phyloP scores from a whole-genome alignment of 2,113 vertebrate species.

The Willisornis vidua region DNA sequence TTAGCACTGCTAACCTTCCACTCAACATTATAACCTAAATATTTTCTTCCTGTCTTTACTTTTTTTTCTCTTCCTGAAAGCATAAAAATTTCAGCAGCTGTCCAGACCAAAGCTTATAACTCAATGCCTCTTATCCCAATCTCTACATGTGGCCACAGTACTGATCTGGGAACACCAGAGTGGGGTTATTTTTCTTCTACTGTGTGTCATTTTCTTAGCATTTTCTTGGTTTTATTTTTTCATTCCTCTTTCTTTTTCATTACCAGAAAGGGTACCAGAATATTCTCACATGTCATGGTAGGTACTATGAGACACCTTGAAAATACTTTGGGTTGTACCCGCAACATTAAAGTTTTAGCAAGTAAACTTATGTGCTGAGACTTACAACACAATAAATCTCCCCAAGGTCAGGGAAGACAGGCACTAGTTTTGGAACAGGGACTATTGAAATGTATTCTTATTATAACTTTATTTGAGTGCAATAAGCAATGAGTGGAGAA shows the following conservation, averaged over 20 bases:
- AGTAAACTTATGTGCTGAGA: conserved; percentile 25
- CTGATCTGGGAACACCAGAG: background rate
- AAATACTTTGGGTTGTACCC: conserved; percentile 26
- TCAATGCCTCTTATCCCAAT: background rate
- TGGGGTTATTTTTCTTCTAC: background rate
- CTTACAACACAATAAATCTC: conserved; percentile 62
- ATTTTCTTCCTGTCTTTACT: background rate
- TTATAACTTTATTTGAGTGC: conserved; percentile 75
- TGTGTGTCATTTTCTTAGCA: background rate
- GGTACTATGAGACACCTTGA: background rate
- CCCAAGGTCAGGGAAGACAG: conserved; percentile 67
- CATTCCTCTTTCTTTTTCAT: background rate
- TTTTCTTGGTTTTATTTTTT: background rate
- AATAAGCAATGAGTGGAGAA: conserved; percentile 63
- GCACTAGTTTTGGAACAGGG: conserved; percentile 51
- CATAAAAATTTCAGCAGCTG: background rate
- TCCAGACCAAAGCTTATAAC: background rate
- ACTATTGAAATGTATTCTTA: conserved; percentile 69
- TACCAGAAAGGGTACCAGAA: background rate
- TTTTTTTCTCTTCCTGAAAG: background rate
- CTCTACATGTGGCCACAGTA: background rate
- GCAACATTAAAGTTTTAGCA: conserved; percentile 40
- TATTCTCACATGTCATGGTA: background rate
- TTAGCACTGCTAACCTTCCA: background rate
- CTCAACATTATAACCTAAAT: background rate